Conservation (phyloP, 2,888 invertebrate genomes). For the Acleris emargana region DNA sequence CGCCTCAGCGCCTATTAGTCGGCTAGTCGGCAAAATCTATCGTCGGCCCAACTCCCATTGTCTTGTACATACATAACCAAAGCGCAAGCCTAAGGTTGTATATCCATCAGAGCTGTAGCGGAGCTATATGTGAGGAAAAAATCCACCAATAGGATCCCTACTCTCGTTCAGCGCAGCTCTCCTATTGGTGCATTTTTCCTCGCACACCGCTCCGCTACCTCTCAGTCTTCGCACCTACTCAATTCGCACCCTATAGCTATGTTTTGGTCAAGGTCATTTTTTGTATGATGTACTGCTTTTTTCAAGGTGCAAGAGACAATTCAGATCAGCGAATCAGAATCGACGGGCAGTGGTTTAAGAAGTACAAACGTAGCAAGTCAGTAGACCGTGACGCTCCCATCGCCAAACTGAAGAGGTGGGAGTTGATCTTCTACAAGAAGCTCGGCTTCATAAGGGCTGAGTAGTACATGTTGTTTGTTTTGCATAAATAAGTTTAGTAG, state of each 20-base stretch:
- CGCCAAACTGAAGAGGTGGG: constrained; percentile 74
- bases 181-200: too few species aligned
- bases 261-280: background rate
- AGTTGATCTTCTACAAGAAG: constrained; percentile 73
- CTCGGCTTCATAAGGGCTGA: constrained; percentile 62
- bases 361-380: constrained; percentile 66
- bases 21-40: too few species aligned
- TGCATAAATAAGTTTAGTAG: constrained; percentile 31
- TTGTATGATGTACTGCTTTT: background rate
- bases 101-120: too few species aligned
- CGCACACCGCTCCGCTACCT: too few species aligned
- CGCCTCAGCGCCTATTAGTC: too few species aligned
- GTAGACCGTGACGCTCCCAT: constrained; percentile 69
- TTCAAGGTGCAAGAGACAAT: constrained; percentile 49
- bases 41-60: too few species aligned
- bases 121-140: too few species aligned
- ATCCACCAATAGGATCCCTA: too few species aligned
- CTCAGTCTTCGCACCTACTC: too few species aligned
- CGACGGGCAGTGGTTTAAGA: constrained; percentile 71
- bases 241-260: background rate
- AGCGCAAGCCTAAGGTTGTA: too few species aligned
- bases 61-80: too few species aligned
- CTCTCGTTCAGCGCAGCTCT: too few species aligned
- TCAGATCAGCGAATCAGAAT: constrained; percentile 72
- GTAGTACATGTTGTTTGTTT: constrained; percentile 20